Percentiles rank a stretch among this genome's conserved stretches.
These are phyloP conservation scores for Perognathus longimembris DNA, from an alignment of 2,113 vertebrate genomes.

Conservation along the genomic window DNA sequence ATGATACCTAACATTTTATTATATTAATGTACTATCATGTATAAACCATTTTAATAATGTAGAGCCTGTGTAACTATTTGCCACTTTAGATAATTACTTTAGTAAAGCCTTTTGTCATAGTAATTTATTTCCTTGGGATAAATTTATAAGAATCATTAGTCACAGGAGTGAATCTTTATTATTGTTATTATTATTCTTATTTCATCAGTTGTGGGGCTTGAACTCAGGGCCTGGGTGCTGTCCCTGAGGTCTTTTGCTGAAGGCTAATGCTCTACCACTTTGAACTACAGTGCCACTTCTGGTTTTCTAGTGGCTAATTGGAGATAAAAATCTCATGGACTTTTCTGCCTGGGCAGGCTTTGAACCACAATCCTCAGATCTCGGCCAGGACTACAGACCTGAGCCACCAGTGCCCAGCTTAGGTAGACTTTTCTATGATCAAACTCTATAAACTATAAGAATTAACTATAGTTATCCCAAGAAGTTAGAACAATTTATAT, in stretches of 20 bases:
- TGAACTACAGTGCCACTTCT: too few relatives aligned
- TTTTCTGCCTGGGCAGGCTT: too few relatives aligned
- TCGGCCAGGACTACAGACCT: too few relatives aligned
- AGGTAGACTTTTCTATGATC: background rate
- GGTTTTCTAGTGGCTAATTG: too few relatives aligned
- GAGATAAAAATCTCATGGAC: too few relatives aligned
- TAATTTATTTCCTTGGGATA: conserved; percentile 18
- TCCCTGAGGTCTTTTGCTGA: too few relatives aligned
- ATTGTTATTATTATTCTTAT: background rate
- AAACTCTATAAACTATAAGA: conserved; percentile 31
- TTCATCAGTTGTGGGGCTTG: too few relatives aligned
- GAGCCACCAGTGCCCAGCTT: too few relatives aligned
- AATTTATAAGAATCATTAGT: conserved; percentile 20
- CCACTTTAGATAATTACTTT: background rate
- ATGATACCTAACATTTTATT: background rate
- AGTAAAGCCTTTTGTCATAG: background rate
- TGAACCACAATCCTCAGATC: too few relatives aligned
- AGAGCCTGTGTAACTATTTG: background rate
- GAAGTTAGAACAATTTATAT: background rate
- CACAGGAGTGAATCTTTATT: background rate
- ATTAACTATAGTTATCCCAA: conserved; percentile 8
- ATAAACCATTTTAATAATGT: background rate
- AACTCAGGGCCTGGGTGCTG: too few relatives aligned
- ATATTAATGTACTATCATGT: background rate
- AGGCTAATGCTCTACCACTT: too few relatives aligned